Percentiles rank a stretch among this genome's conserved stretches.
phyloP scores from a whole-genome alignment of 2,113 vertebrate species.

The Pterophyllum scalare region DNA sequence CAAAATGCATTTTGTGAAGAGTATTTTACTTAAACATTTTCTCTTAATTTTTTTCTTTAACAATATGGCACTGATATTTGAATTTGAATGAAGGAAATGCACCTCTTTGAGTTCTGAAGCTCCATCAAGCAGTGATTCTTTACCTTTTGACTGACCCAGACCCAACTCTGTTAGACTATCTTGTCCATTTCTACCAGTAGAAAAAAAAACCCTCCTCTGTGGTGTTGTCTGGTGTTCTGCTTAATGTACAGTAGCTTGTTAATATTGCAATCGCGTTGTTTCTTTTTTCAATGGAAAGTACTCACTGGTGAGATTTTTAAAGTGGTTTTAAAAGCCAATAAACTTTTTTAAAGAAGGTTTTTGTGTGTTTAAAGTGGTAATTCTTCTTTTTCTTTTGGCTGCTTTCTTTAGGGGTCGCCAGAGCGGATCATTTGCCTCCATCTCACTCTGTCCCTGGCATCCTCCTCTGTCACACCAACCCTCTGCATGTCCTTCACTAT shows the following conservation, averaged over 20 bases:
- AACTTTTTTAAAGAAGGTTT: constrained; percentile 88
- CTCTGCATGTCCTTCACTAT: too few relatives aligned
- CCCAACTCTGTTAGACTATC: constrained; percentile 82
- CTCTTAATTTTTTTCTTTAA: constrained; percentile 67
- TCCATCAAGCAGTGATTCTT: constrained; percentile 87
- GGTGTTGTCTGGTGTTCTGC: constrained; percentile 98
- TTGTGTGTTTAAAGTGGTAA: constrained; percentile 23
- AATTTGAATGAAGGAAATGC: constrained; percentile 91
- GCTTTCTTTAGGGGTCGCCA: background rate
- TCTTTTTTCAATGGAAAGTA: constrained; percentile 99
- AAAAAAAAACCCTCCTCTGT: constrained; percentile 82
- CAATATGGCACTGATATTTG: constrained; percentile 96
- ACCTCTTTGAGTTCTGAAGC: constrained; percentile 87
- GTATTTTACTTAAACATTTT: constrained; percentile 81
- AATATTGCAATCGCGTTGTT: constrained; percentile 92
- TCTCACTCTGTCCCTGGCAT: too few relatives aligned
- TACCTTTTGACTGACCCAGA: constrained; percentile 86
- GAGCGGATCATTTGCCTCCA: too few relatives aligned
- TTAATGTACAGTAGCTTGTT: constrained; percentile 98
- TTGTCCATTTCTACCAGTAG: constrained; percentile 92
- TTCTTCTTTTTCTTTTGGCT: background rate
- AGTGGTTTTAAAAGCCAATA: constrained; percentile 99
- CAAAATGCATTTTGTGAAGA: constrained; percentile 87
- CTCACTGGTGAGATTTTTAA: constrained; percentile 98
- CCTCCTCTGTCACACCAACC: too few relatives aligned